A percentile compares a stretch with the other conserved stretches of the same genome.
These are phyloP conservation scores for Dynastes grantii DNA, from an alignment of 2,888 invertebrate species.

Conservation along the genomic window DNA sequence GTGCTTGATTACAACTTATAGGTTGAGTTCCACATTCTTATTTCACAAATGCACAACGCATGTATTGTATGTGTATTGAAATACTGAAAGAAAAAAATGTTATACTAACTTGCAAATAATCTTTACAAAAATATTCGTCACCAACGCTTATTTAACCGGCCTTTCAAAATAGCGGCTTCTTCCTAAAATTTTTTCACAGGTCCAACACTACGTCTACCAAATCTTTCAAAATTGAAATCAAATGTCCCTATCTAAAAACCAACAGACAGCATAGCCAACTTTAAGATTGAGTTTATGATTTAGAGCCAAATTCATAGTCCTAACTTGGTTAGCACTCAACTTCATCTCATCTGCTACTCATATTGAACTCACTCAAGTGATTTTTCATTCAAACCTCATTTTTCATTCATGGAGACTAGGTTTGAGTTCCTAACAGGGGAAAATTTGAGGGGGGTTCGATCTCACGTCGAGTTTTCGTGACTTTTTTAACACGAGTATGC, in stretches of 20 bases:
- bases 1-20: slow-evolving; percentile 30
- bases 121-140: slow-evolving; percentile 49
- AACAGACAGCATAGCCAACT: background rate
- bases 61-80: slow-evolving; percentile 27
- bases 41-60: slow-evolving; percentile 30
- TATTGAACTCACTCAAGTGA: too few relatives aligned
- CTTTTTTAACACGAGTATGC: too few relatives aligned
- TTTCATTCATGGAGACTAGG: too few relatives aligned
- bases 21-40: slow-evolving; percentile 29
- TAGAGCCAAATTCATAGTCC: too few relatives aligned
- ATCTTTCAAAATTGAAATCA: background rate
- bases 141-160: slow-evolving; percentile 52
- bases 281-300: background rate
- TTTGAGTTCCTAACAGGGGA: too few relatives aligned
- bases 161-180: slow-evolving; percentile 53
- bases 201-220: background rate
- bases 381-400: too few relatives aligned
- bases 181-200: slow-evolving; percentile 14
- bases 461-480: too few relatives aligned
- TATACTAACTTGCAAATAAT: slow-evolving; percentile 51
- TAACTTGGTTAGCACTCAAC: too few relatives aligned
- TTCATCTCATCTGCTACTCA: too few relatives aligned
- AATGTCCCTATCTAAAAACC: background rate
- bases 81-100: slow-evolving; percentile 42
- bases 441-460: too few relatives aligned